Evolutionary conservation across 2,113 vertebrate genomes (phyloP), one percentile per base, ranked within the genome.

Genomic region (Syngnathoides biaculeatus): DNA sequence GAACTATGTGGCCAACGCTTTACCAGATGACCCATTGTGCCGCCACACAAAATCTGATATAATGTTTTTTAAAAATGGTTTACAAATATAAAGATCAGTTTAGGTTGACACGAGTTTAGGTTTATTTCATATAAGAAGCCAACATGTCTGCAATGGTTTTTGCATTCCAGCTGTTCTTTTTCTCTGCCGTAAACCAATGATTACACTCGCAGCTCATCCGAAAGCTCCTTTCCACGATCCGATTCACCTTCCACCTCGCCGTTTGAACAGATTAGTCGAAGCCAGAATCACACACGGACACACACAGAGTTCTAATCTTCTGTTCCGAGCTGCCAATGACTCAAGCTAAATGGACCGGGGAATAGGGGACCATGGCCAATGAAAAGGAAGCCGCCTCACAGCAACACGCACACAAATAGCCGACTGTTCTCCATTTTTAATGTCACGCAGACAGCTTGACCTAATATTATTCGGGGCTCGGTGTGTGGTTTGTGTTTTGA

Each of bases 381-480:
- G 70, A 81, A 74, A 26, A 47, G 57, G 42, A 56, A 42, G 68
- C 3, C 59, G 65, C 68, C 67, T 76, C 59, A 62, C 10, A 66
- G 61, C 64, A 64, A 69, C 64, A 77, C 17, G 67, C 62, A 68
- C 39, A 70, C 63, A 58, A 53, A 38, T 9, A 64, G 5, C 40
- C 53, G 82, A 75, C 30, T 43, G 65, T 69, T 78, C 83, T 88
- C 65, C 79, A 89, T 89, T 80, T 89, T 92, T 88, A 87, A 90
- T 88, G 81, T 82, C 59, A 20, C 62, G 56, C 58, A 80, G 82
- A 83, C 73, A 69, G 80, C 82, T 81, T 87, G 85, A 88, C 86
- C 86, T 76, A 81, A 69, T 80, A 84, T 83, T 73, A 84, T 83
- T 73, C 59, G 68, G 40, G 17, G 64, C 70, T 80, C 60, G 62